Evolutionary conservation across 37 sponge, comb jelly and placozoan species (phyloP).

Genomic region (Geodia barretti): DNA sequence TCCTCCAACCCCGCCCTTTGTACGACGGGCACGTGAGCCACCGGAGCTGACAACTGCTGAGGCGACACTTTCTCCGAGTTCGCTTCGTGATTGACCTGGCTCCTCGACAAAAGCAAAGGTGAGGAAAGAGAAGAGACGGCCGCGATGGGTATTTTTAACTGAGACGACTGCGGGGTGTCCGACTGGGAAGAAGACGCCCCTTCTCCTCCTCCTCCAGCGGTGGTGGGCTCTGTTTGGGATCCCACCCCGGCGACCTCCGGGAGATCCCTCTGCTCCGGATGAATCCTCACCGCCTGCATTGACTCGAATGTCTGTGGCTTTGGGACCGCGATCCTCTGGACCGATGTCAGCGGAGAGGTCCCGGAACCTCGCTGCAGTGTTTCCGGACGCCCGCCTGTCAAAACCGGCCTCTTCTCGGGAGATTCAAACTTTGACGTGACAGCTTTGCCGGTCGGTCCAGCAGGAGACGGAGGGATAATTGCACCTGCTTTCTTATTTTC

Average conservation of each 20-base stretch:
- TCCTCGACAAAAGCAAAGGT: not conserved
- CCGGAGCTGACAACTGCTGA: not conserved
- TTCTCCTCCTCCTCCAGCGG: too few relatives aligned
- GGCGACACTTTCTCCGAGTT: not conserved
- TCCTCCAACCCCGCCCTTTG: not conserved
- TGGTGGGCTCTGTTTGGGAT: not conserved
- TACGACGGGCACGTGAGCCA: not conserved
- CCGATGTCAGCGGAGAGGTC: not conserved
- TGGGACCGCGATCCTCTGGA: not conserved
- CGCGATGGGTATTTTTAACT: not conserved
- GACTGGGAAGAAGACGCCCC: too few relatives aligned
- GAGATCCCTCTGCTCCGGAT: not conserved
- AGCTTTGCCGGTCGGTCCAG: not conserved
- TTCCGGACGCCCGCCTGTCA: not conserved
- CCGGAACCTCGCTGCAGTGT: not conserved
- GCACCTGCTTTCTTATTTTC: not conserved
- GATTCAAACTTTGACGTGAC: not conserved
- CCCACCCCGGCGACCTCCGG: not conserved
- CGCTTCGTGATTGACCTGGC: not conserved
- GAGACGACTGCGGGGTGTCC: not conserved
- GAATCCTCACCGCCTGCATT: not conserved
- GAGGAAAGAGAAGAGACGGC: not conserved
- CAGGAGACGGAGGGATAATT: not conserved
- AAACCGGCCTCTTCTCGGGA: not conserved
- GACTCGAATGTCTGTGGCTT: not conserved